Evolutionary conservation across 2,113 vertebrate species (phyloP).

Genomic region (Ovis aries): DNA sequence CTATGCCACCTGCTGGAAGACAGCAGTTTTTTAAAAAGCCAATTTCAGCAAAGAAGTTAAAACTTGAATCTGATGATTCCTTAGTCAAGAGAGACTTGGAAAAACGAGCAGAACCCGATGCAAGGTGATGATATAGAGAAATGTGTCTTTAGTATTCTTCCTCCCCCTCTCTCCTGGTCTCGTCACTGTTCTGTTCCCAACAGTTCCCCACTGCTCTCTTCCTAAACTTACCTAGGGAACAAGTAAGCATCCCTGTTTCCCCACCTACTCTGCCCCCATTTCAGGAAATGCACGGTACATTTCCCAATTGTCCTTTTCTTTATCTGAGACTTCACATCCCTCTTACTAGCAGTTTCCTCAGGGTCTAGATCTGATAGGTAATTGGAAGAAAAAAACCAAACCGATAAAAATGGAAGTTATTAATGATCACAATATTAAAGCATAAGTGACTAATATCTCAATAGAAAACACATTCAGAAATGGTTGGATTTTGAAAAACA

Average conservation of each 20-base stretch:
- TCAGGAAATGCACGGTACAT: background rate
- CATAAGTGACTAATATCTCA: background rate
- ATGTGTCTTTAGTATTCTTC: background rate
- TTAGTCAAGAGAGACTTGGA: background rate
- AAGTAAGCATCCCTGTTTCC: background rate
- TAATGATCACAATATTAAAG: background rate
- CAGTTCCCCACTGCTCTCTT: background rate
- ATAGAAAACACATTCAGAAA: slow-evolving; percentile 7
- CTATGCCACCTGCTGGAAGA: slow-evolving; percentile 59
- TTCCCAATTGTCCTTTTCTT: background rate
- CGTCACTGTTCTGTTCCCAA: background rate
- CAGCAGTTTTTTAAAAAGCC: background rate
- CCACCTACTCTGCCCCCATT: background rate
- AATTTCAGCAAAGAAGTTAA: background rate
- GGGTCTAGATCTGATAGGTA: background rate
- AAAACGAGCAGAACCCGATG: background rate
- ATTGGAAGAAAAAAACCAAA: background rate
- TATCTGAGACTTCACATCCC: background rate
- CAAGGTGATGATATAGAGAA: background rate
- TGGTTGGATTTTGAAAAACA: background rate
- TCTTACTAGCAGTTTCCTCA: background rate
- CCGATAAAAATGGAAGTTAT: background rate
- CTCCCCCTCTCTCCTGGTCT: background rate
- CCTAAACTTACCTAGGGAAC: background rate
- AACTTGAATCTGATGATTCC: background rate